Conservation (phyloP, 1,140 invertebrate genomes). For the Drosophila kurseongensis region DNA sequence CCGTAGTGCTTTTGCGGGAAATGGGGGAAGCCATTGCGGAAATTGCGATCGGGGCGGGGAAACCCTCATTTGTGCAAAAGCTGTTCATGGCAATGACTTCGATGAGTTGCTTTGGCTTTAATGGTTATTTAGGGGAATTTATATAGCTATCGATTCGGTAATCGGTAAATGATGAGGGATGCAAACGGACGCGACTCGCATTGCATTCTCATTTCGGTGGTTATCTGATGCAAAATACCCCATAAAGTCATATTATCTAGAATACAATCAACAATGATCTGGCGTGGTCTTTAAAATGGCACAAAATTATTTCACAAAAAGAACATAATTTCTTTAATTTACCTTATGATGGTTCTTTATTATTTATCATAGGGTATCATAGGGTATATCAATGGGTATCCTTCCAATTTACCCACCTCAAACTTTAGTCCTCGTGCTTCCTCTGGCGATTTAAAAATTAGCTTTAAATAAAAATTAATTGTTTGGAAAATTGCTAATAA, state of each 20-base stretch:
- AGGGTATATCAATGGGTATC: too few relatives aligned
- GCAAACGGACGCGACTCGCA: conserved; percentile 9
- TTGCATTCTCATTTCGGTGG: conserved; percentile 7
- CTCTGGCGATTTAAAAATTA: conserved; percentile 2
- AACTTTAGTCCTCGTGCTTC: neutral
- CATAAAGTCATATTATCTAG: too few relatives aligned
- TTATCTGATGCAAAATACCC: neutral
- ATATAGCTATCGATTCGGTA: conserved; percentile 41
- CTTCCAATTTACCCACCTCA: neutral
- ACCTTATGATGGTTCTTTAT: too few relatives aligned
- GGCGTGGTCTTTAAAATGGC: too few relatives aligned
- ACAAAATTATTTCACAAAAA: too few relatives aligned
- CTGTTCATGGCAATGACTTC: conserved; percentile 45
- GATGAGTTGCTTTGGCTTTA: conserved; percentile 45
- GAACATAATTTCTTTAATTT: too few relatives aligned
- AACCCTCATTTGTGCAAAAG: conserved; percentile 49
- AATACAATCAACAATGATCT: too few relatives aligned
- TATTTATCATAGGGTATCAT: too few relatives aligned
- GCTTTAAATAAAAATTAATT: conserved; percentile 63
- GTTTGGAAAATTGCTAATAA: conserved; percentile 73
- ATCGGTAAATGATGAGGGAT: conserved; percentile 43
- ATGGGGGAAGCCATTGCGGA: conserved; percentile 17
- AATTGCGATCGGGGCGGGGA: conserved; percentile 19
- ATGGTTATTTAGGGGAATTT: conserved; percentile 51
- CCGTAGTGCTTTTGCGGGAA: conserved; percentile 3